Evolutionary conservation across 2,888 invertebrate species (phyloP).

Genomic region (Kuschelorhynchus macadamiae): DNA sequence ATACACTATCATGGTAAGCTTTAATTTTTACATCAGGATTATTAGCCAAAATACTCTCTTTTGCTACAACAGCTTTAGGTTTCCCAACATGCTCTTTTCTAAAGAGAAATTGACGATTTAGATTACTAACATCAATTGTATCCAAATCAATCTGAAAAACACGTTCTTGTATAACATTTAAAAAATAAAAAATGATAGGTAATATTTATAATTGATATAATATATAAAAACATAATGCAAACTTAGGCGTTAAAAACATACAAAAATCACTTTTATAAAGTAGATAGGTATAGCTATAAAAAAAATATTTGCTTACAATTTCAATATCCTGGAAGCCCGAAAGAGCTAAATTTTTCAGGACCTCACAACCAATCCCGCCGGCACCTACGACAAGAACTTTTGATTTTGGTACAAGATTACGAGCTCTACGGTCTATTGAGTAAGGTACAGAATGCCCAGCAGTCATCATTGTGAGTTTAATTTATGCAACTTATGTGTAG

Average conservation of each 20-base stretch:
- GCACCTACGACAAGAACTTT: slow-evolving; percentile 94
- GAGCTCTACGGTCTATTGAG: slow-evolving; percentile 77
- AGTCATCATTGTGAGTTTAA: slow-evolving; percentile 31
- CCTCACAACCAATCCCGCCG: slow-evolving; percentile 99
- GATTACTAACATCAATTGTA: slow-evolving; percentile 98
- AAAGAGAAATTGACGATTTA: slow-evolving; percentile 99
- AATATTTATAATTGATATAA: too few species aligned
- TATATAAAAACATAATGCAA: too few species aligned
- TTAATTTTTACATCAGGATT: slow-evolving; percentile 91
- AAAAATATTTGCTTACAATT: slow-evolving; percentile 88
- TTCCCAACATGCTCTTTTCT: slow-evolving; percentile 98
- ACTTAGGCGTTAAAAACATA: too few species aligned
- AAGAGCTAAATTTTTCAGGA: slow-evolving; percentile 96
- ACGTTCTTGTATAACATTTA: background rate
- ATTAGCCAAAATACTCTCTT: slow-evolving; percentile 88
- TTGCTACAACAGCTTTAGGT: slow-evolving; percentile 94
- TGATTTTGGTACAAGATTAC: slow-evolving; percentile 77
- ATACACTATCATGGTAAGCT: slow-evolving; percentile 94
- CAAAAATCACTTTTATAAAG: too few species aligned
- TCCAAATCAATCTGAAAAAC: slow-evolving; percentile 97
- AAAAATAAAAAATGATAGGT: too few species aligned
- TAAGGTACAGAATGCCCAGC: slow-evolving; percentile 74
- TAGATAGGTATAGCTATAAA: too few species aligned
- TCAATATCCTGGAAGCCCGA: slow-evolving; percentile 94
- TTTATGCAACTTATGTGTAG: too few species aligned